Evolutionary conservation across 2,113 vertebrate genomes (phyloP).

Genomic region (Paratilapia polleni): DNA sequence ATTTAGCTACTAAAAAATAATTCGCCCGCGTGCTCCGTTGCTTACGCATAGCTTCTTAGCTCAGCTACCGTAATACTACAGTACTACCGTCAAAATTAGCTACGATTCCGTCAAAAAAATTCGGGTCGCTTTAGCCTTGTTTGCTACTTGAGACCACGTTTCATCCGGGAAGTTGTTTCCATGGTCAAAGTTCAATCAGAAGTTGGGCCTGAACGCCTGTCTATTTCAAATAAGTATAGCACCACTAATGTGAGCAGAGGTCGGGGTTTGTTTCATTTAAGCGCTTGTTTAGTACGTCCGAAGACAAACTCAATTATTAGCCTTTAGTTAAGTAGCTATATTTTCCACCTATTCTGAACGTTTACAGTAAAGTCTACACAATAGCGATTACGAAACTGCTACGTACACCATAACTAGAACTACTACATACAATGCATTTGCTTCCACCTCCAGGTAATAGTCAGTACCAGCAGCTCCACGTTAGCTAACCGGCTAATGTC

Average conservation of each 20-base stretch:
- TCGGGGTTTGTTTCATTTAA: background rate
- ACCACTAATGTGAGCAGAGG: background rate
- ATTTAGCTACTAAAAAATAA: slow-evolving; percentile 47
- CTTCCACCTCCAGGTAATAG: slow-evolving; percentile 50
- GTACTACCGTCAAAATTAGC: background rate
- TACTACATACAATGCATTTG: slow-evolving; percentile 3
- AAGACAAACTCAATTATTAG: background rate
- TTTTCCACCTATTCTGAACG: rapidly evolving
- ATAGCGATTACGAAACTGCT: rapidly evolving
- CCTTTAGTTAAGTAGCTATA: background rate
- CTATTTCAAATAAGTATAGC: slow-evolving; percentile 16
- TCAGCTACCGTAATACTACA: background rate
- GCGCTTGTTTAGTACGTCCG: background rate
- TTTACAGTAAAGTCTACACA: background rate
- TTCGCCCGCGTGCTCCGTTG: background rate
- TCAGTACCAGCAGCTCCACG: slow-evolving; percentile 16
- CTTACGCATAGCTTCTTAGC: background rate
- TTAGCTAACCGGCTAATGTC: slow-evolving; percentile 47
- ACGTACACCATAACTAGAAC: background rate
- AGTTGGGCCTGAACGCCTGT: slow-evolving; percentile 44
- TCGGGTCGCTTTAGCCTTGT: background rate
- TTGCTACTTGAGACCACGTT: background rate
- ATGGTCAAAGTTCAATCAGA: slow-evolving; percentile 48
- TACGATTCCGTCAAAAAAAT: too few relatives aligned
- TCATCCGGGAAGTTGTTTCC: background rate